Base-by-base conservation (phyloP, 1,140 invertebrate genomes). In the Aplysia californica region DNA sequence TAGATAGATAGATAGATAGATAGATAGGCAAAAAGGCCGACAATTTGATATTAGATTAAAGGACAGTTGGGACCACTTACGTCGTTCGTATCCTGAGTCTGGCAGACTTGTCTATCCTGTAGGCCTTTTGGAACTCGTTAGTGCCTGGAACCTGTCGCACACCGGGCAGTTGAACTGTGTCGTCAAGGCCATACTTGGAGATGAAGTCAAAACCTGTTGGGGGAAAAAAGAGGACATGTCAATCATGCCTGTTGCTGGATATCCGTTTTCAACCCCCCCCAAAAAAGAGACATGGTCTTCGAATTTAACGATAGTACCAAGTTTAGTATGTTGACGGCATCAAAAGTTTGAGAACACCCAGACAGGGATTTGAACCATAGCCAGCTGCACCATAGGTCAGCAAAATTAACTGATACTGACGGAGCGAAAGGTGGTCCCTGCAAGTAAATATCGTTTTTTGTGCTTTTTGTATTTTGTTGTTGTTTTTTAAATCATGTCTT, bases 131-230 rank as follows among this genome's bases (percentile, higher is more conserved):
- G 65, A 81, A 79, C 44, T 81, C 74, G 66, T 79, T 83, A 41
- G 75, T 78, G 3, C 82, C 82, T 31, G 44, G 58, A 6, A 81
- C 76, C 71, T 74, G 73, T 41, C 58, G 33, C 41, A 83, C 82
- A 23, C 82, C 82, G 31, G 76, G 75, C 31, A 73, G 33, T 61
- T 66, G 56, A 44, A 59, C 4, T n/a, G 66, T 41, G 68, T 64
- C 76, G 58, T 83, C 79, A 66, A 83, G 75, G n/a, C 74, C 31
- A 67, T 79, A 83, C 23, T 75, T 79, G 18, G 82, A 83, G 65
- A 83, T 83, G 70, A 83, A 83, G 73, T 83, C 82, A 58, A 78
- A 83, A 31, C 77, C 82, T 83, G 82, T 36, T 33, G 33, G 35
- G 10, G 18, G 35, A 67, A 18, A 20, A 18, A 10, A 23, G 5